Percentiles rank a stretch among this genome's conserved stretches.
phyloP scores from a whole-genome alignment of 2,888 invertebrate genomes.

The Lithosia quadra region DNA sequence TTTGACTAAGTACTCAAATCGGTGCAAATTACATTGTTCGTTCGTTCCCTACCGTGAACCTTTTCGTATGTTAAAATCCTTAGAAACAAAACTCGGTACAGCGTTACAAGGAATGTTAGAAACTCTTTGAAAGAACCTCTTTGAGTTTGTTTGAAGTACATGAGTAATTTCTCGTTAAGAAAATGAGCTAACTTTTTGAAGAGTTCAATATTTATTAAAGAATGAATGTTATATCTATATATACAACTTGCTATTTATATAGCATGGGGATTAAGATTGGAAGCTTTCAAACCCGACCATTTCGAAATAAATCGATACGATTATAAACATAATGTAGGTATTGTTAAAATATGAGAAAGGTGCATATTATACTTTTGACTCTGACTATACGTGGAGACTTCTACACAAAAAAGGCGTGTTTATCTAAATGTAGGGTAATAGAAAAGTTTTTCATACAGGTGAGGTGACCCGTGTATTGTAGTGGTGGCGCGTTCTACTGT shows the following conservation, averaged over 20 bases:
- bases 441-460: too few relatives aligned
- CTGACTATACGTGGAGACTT: too few relatives aligned
- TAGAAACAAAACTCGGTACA: constrained; percentile 5
- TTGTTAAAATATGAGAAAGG: too few relatives aligned
- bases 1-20: constrained; percentile 16
- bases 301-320: too few relatives aligned
- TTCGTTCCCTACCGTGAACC: constrained; percentile 11
- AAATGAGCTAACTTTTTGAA: constrained; percentile 12
- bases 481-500: too few relatives aligned
- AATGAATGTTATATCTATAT: background rate
- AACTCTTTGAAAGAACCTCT: constrained; percentile 15
- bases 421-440: too few relatives aligned
- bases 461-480: too few relatives aligned
- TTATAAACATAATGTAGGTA: too few relatives aligned
- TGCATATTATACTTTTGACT: background rate
- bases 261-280: background rate
- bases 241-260: background rate
- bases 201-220: constrained; percentile 6
- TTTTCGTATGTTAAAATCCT: constrained; percentile 4
- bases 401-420: too few relatives aligned
- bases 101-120: constrained; percentile 8
- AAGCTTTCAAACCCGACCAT: background rate
- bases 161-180: constrained; percentile 17
- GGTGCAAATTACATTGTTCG: constrained; percentile 21
- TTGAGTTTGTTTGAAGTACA: constrained; percentile 16